Base-by-base conservation (phyloP, 2,113 vertebrate species). In the Pterocles orientalis region DNA sequence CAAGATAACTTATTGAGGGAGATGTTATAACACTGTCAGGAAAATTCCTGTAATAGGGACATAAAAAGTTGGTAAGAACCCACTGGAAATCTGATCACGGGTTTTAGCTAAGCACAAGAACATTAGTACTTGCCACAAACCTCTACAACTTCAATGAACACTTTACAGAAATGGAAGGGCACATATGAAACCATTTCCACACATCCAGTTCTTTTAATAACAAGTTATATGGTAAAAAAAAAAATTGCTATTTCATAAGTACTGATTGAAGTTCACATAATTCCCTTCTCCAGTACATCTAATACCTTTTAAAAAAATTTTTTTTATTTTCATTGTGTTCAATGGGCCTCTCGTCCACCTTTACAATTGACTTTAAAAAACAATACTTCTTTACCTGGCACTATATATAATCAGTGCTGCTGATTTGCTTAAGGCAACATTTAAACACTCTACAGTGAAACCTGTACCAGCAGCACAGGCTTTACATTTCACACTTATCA, bases 401-500 rank as follows among this genome's bases (percentile, higher is more conserved):
- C n/a, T 61, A 2, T 7, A 28, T 45, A 17, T 34, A 19, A 71
- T 33, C 53, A 65, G 66, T 71, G 51, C 51, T 82, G 36, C 50
- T 82, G 58, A 33, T 0, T 34, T n/a, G 54, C 34, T 62, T 89
- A 94, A 90, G 71, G 69, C 61, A 90, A 91, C 13, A 75, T 11
- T 18, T 84, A 93, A 95, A 82, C 29, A 54, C 61, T 85, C 61
- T 68, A 20, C 82, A 86, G 48, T 53, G 66, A 76, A 96, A 93
- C 60, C 70, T 58, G 70, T 41, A 78, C 41, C 45, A 83, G 79
- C 66, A 92, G 77, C 36, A 57, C 54, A 94, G 43, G 58, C 58
- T 94, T 96, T 88, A 96, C 57, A 23, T 48, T 84, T 64, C 88
- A 86, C 53, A 78, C 90, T 84, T 83, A 92, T 69, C 33, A 86